Conservation (phyloP, 2,888 invertebrate genomes). For the Lycophotia porphyrea region DNA sequence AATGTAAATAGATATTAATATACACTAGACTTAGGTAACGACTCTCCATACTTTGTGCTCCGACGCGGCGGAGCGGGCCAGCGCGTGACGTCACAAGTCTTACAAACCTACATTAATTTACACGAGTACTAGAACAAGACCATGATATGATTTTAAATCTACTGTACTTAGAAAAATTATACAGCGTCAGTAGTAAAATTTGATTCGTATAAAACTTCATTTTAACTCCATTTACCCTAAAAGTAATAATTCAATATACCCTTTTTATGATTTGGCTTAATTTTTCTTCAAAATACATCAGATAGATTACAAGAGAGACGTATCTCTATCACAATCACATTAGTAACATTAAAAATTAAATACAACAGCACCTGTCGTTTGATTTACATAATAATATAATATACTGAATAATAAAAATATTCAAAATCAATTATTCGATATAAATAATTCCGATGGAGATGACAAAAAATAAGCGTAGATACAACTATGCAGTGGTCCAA, state of each 20-base stretch:
- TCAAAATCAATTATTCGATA: slow-evolving; percentile 82
- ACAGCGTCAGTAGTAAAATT: slow-evolving; percentile 86
- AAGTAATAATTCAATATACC: slow-evolving; percentile 88
- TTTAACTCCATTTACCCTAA: slow-evolving; percentile 86
- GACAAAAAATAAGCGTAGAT: slow-evolving; percentile 82
- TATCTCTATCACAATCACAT: slow-evolving; percentile 85
- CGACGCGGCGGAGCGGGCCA: slow-evolving; percentile 60
- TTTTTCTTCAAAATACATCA: slow-evolving; percentile 81
- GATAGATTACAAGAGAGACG: slow-evolving; percentile 86
- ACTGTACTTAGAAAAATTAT: slow-evolving; percentile 88
- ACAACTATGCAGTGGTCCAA: slow-evolving; percentile 85
- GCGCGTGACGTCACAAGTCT: slow-evolving; percentile 70
- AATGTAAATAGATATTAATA: slow-evolving; percentile 54
- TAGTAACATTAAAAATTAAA: slow-evolving; percentile 87
- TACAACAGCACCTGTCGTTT: slow-evolving; percentile 88
- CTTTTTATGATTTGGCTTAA: slow-evolving; percentile 89
- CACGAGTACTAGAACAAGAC: slow-evolving; percentile 79
- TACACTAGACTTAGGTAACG: slow-evolving; percentile 65
- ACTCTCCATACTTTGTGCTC: slow-evolving; percentile 70
- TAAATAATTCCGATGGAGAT: slow-evolving; percentile 80
- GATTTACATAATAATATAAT: slow-evolving; percentile 83
- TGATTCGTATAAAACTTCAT: slow-evolving; percentile 87
- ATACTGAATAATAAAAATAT: slow-evolving; percentile 83
- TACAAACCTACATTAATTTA: slow-evolving; percentile 79
- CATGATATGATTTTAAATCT: slow-evolving; percentile 87